Evolutionary conservation across 2,888 invertebrate genomes (phyloP).

Genomic region (Amphipyra tragopoginis): DNA sequence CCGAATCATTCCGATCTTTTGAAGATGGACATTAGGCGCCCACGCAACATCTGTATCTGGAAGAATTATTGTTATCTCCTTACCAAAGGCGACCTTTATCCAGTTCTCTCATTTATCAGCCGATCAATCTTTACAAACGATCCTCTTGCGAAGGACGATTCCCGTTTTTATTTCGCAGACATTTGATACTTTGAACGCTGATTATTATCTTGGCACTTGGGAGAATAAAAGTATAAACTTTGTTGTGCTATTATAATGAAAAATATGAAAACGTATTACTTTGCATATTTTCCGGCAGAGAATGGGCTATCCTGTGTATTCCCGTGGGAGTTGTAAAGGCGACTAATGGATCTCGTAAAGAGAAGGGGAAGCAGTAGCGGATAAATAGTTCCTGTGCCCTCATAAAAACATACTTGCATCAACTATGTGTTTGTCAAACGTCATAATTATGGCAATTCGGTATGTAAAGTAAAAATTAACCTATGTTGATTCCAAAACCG

Average conservation of each 20-base stretch:
- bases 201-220: not conserved
- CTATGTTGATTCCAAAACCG: no score
- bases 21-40: conserved; percentile 31
- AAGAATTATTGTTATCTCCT: conserved; percentile 47
- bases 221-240: not conserved
- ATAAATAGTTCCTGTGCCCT: no score
- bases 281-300: no score
- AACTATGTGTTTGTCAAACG: no score
- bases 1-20: conserved; percentile 27
- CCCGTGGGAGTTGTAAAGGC: no score
- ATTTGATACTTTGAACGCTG: conserved; percentile 31
- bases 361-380: no score
- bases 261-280: no score
- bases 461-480: no score
- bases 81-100: conserved; percentile 38
- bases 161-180: conserved; percentile 25
- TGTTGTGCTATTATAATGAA: not conserved
- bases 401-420: no score
- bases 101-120: conserved; percentile 46
- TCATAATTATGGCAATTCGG: no score
- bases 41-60: conserved; percentile 45
- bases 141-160: conserved; percentile 28
- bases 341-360: no score
- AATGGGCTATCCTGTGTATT: no score
- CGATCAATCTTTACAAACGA: conserved; percentile 47